These are phyloP conservation scores for Leucophenga montana DNA, from an alignment of 2,888 invertebrate species.

Conservation along the genomic window DNA sequence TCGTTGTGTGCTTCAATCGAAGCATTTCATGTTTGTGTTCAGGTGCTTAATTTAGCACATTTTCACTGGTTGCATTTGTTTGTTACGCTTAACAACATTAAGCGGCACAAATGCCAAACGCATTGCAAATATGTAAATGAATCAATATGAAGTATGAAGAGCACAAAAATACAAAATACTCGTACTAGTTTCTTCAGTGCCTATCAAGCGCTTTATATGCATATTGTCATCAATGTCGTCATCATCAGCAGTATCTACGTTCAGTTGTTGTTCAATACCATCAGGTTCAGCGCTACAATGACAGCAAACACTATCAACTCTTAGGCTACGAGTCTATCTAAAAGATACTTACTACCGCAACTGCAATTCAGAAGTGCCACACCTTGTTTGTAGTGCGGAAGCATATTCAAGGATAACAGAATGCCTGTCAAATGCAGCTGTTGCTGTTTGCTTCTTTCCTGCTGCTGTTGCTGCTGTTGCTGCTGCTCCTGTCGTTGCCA, in stretches of 20 bases:
- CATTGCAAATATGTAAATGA: not conserved
- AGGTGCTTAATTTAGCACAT: constrained; percentile 10
- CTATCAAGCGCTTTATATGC: not conserved
- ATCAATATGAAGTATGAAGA: not conserved
- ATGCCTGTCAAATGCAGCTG: constrained; percentile 28
- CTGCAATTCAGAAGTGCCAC: too few relatives aligned
- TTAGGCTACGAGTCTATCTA: not conserved
- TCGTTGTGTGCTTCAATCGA: not conserved
- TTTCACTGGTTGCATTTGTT: not conserved
- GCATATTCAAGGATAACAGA: constrained; percentile 28
- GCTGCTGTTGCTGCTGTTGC: not conserved
- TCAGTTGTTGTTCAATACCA: not conserved
- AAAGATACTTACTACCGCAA: too few relatives aligned
- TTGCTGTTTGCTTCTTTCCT: constrained; percentile 9
- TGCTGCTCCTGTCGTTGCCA: not conserved
- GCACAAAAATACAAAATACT: too few relatives aligned
- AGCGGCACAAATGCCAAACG: not conserved
- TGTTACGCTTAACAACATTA: too few relatives aligned
- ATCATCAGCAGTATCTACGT: not conserved
- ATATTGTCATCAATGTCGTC: not conserved
- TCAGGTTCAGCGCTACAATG: constrained; percentile 12
- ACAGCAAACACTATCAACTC: constrained; percentile 18
- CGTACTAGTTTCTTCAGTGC: too few relatives aligned
- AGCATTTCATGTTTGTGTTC: not conserved
- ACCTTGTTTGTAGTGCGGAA: not conserved